Evolutionary conservation across 2,888 invertebrate species (phyloP).

Genomic region (Rambutsinella grinnellia): DNA sequence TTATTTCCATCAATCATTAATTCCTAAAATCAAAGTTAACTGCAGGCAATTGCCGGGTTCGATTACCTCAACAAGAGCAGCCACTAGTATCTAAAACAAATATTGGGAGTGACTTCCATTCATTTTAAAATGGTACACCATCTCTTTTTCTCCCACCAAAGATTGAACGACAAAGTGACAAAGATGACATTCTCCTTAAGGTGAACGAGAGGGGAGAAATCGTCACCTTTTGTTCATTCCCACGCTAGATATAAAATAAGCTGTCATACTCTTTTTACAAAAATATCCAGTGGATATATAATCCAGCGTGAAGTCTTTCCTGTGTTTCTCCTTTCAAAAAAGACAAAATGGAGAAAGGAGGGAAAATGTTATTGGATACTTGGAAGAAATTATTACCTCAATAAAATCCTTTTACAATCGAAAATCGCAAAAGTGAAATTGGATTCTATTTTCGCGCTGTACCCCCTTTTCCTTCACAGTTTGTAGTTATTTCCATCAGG

Average conservation of each 20-base stretch:
- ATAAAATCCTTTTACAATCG: slow-evolving; percentile 54
- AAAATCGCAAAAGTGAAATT: slow-evolving; percentile 53
- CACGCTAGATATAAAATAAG: background rate
- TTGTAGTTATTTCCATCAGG: background rate
- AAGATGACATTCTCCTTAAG: slow-evolving; percentile 33
- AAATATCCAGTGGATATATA: no score
- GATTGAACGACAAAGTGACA: slow-evolving; percentile 27
- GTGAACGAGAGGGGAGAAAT: slow-evolving; percentile 14
- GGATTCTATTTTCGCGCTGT: slow-evolving; percentile 40
- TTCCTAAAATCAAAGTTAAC: no score
- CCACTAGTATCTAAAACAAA: no score
- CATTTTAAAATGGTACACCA: background rate
- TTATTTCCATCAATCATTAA: no score
- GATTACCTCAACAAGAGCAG: no score
- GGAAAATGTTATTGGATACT: slow-evolving; percentile 49
- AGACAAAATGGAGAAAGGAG: slow-evolving; percentile 10
- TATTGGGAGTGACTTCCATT: background rate
- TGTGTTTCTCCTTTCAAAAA: background rate
- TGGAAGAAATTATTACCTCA: slow-evolving; percentile 50
- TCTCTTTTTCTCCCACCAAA: background rate
- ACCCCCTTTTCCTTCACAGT: background rate
- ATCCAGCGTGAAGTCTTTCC: background rate
- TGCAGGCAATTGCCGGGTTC: no score
- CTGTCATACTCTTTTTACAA: background rate
- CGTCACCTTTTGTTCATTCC: background rate